A percentile compares a stretch with the other conserved stretches of the same genome.
Evolutionary conservation across 2,888 invertebrate species (phyloP).

Genomic region (Sphinx pinastri): DNA sequence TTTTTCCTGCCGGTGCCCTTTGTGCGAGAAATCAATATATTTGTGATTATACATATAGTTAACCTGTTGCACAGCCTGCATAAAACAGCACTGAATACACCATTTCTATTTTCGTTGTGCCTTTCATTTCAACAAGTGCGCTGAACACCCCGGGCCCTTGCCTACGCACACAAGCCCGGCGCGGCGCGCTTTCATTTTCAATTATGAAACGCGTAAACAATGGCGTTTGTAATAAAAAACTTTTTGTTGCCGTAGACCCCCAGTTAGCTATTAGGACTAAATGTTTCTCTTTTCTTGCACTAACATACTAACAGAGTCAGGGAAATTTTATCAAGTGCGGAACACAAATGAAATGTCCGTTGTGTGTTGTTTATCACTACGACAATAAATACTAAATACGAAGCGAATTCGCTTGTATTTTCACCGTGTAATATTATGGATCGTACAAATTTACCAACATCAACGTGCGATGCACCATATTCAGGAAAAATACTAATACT

Average conservation of each 20-base stretch:
- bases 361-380: constrained; percentile 33
- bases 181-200: constrained; percentile 7
- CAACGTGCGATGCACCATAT: too few species aligned
- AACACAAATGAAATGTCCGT: constrained; percentile 62
- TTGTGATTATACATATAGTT: not conserved
- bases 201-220: not conserved
- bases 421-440: not conserved
- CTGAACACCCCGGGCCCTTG: not conserved
- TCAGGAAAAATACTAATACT: too few species aligned
- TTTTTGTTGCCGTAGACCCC: not conserved
- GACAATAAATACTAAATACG: not conserved
- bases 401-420: too few species aligned
- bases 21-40: not conserved
- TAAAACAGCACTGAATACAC: not conserved
- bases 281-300: constrained; percentile 18
- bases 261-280: constrained; percentile 31
- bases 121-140: not conserved
- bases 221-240: not conserved
- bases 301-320: constrained; percentile 35
- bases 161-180: not conserved
- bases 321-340: constrained; percentile 55
- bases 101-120: not conserved
- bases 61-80: constrained; percentile 1
- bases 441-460: not conserved
- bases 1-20: not conserved